These are phyloP conservation scores for Centroberyx gerrardi DNA, from an alignment of 2,797 vertebrate genomes.

Conservation along the genomic window DNA sequence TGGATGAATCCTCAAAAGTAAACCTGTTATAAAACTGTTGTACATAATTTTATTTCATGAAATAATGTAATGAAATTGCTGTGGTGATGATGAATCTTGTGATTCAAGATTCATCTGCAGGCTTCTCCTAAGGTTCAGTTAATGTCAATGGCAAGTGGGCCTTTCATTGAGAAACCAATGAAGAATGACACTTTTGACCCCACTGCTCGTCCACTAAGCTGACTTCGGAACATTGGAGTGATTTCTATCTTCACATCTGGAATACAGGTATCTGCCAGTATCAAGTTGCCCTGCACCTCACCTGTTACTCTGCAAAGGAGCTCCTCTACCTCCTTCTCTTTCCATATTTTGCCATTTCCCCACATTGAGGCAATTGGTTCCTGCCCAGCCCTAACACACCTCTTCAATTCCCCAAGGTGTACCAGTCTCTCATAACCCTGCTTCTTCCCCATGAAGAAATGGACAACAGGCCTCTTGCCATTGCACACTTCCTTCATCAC, in stretches of 20 bases:
- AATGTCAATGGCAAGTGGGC: conserved; percentile 77
- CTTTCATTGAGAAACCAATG: conserved; percentile 78
- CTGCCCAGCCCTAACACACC: not conserved
- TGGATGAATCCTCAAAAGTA: too few species aligned
- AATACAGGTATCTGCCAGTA: conserved; percentile 59
- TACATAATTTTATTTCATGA: too few species aligned
- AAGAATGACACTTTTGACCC: conserved; percentile 72
- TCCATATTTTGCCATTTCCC: conserved; percentile 75
- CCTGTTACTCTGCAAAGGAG: conserved; percentile 68
- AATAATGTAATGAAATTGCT: too few species aligned
- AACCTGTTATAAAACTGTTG: too few species aligned
- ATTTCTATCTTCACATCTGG: conserved; percentile 60
- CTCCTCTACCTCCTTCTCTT: conserved; percentile 46
- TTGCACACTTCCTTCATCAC: conserved; percentile 67
- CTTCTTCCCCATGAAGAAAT: conserved; percentile 79
- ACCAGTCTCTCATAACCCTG: conserved; percentile 65
- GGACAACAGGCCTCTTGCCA: conserved; percentile 68
- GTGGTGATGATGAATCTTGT: not conserved
- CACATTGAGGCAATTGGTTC: conserved; percentile 57
- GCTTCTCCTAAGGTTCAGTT: conserved; percentile 13
- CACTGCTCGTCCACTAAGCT: conserved; percentile 44
- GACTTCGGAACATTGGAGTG: conserved; percentile 65
- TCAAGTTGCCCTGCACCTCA: conserved; percentile 4
- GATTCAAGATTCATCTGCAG: not conserved
- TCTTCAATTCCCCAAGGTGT: conserved; percentile 49